A percentile compares a stretch with the other conserved stretches of the same genome.
Conservation (phyloP, 2,113 vertebrate species). For the Hippolais icterina region DNA sequence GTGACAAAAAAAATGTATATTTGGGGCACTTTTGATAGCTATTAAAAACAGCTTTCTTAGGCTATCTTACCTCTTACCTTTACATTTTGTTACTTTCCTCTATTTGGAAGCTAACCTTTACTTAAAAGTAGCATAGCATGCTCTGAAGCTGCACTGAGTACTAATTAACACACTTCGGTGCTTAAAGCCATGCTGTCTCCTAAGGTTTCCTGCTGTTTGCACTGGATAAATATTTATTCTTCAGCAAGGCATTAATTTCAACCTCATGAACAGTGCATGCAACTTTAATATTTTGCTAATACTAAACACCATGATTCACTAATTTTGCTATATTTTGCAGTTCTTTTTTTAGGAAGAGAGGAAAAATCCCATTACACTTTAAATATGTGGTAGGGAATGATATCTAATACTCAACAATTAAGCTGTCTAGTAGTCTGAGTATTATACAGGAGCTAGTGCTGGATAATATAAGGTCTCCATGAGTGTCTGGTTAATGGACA, state of each 20-base stretch:
- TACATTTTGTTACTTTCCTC: not conserved
- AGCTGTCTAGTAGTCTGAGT: not conserved
- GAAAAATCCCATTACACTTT: fast-evolving
- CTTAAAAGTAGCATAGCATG: not conserved
- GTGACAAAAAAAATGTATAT: not conserved
- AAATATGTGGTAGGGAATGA: not conserved
- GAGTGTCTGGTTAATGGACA: not conserved
- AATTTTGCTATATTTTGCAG: not conserved
- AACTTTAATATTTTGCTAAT: not conserved
- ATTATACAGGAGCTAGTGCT: not conserved
- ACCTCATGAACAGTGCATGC: not conserved
- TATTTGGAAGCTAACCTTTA: not conserved
- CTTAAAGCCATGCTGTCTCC: not conserved
- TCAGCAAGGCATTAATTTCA: constrained; percentile 24
- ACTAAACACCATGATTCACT: not conserved
- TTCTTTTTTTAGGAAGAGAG: not conserved
- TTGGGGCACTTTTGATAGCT: not conserved
- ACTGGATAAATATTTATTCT: constrained; percentile 55
- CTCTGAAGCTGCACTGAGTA: not conserved
- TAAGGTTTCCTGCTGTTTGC: constrained; percentile 25
- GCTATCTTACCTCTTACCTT: not conserved
- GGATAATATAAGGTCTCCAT: not conserved
- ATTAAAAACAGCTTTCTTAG: not conserved
- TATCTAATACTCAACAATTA: not conserved
- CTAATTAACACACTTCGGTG: not conserved